phyloP scores from a whole-genome alignment of 2,113 vertebrate species.

The Heteronetta atricapilla region DNA sequence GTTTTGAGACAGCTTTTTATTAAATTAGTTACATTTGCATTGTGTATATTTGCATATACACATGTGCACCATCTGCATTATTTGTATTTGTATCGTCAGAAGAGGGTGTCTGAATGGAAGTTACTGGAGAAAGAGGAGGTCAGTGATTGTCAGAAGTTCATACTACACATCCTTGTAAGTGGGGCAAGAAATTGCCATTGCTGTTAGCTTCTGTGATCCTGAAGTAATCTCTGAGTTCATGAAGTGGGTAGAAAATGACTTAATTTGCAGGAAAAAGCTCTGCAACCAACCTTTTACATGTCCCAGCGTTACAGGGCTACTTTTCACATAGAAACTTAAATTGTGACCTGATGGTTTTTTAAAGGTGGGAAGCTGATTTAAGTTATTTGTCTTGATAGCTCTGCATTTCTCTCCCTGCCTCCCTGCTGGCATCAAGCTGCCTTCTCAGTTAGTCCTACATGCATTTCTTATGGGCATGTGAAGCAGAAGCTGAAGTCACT shows the following conservation, averaged over 20 bases:
- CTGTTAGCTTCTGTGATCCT: background rate
- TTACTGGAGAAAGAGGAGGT: background rate
- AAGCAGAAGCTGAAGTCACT: conserved; percentile 4
- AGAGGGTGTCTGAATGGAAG: background rate
- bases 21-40: background rate
- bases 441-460: background rate
- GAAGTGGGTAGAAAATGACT: background rate
- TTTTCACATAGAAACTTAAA: conserved; percentile 43
- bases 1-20: background rate
- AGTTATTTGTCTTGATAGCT: background rate
- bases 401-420: background rate
- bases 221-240: background rate
- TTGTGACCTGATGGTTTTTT: background rate
- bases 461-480: background rate
- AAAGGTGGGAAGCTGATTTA: background rate
- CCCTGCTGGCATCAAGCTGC: background rate
- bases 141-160: background rate
- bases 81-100: background rate
- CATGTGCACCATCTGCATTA: background rate
- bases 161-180: background rate
- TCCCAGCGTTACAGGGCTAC: background rate
- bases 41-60: background rate
- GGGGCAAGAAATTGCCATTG: background rate
- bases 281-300: background rate
- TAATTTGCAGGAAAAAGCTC: background rate